These are phyloP conservation scores for Adelphocoris suturalis DNA, from an alignment of 2,888 invertebrate species.

Conservation along the genomic window DNA sequence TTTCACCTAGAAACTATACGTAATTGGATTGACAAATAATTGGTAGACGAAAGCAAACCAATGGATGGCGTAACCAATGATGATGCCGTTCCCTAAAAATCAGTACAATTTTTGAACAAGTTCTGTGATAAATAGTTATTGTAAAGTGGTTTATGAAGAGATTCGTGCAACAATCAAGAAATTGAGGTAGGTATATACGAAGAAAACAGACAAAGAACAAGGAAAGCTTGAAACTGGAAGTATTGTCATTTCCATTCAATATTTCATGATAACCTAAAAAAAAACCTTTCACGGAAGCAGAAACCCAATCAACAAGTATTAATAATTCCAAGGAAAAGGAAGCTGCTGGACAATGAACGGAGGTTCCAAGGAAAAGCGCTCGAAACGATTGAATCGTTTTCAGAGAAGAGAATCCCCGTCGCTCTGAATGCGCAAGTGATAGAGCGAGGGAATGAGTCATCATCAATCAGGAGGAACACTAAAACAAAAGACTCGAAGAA, in stretches of 20 bases:
- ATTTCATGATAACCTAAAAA: not conserved
- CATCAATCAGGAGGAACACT: constrained; percentile 32
- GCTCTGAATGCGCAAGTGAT: constrained; percentile 42
- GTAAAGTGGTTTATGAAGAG: too few relatives aligned
- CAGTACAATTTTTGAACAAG: too few relatives aligned
- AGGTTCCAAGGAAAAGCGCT: constrained; percentile 25
- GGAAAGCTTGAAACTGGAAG: too few relatives aligned
- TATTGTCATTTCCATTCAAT: not conserved
- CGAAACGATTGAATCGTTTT: constrained; percentile 42
- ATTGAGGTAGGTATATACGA: too few relatives aligned
- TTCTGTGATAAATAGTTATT: too few relatives aligned
- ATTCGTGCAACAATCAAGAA: too few relatives aligned
- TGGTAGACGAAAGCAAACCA: too few relatives aligned
- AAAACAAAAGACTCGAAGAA: constrained; percentile 39
- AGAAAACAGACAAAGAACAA: too few relatives aligned
- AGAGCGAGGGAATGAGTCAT: constrained; percentile 22
- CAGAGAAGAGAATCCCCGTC: constrained; percentile 9
- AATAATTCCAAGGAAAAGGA: constrained; percentile 23
- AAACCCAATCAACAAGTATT: constrained; percentile 27
- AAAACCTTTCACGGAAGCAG: not conserved
- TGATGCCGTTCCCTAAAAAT: too few relatives aligned
- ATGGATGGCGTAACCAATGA: too few relatives aligned
- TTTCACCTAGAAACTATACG: too few relatives aligned
- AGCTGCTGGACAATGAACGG: constrained; percentile 3
- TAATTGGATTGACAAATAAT: too few relatives aligned